Percentiles rank a stretch among this genome's conserved stretches.
phyloP scores from a whole-genome alignment of 2,797 vertebrate genomes.

The Lutjanus campechanus region DNA sequence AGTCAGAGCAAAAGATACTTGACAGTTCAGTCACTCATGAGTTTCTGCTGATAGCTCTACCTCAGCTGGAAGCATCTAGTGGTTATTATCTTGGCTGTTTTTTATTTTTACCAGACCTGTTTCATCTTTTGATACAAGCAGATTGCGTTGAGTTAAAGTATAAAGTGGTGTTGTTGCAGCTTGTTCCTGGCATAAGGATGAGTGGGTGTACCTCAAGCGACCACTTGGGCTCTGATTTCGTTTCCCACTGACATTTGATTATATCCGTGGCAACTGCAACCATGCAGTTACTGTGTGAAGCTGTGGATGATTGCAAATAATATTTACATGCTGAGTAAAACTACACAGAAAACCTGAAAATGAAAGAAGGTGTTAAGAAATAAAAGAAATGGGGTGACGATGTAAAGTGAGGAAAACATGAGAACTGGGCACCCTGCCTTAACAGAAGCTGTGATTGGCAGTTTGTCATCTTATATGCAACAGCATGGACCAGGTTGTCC shows the following conservation, averaged over 20 bases:
- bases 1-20: neutral
- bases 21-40: neutral
- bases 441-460: neutral
- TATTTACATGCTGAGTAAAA: neutral
- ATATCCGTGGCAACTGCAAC: neutral
- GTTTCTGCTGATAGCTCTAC: neutral
- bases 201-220: conserved; percentile 21
- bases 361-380: neutral
- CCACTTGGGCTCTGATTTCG: neutral
- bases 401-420: neutral
- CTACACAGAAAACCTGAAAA: neutral
- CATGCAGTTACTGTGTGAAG: neutral
- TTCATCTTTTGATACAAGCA: conserved; percentile 13
- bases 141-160: neutral
- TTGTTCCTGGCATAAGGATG: neutral
- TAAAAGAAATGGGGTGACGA: neutral
- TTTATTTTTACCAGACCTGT: neutral
- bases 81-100: neutral
- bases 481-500: neutral
- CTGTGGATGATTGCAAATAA: neutral
- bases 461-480: neutral
- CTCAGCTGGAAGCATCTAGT: neutral
- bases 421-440: neutral
- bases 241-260: conserved; percentile 28
- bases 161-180: neutral